Evolutionary conservation across 2,888 invertebrate species (phyloP), one percentile per base, ranked within the genome.

Genomic region (Stegophylla sp.): DNA sequence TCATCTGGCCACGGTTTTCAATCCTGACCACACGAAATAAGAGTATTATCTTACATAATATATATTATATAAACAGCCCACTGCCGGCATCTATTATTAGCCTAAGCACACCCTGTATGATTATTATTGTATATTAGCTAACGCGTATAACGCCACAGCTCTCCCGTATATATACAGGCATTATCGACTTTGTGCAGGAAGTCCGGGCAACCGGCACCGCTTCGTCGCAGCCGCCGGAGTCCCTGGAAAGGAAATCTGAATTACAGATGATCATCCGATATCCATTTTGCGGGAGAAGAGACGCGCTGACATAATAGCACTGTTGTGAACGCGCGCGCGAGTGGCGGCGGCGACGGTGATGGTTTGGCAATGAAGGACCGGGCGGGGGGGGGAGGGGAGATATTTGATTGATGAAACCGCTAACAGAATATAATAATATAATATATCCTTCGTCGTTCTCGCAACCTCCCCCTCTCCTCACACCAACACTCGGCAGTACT

Each of bases 241-340:
- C 3, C n/a, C 63, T 12, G 45, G 34, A 64, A 23, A 66, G 75
- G 23, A 41, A 77, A 77, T 77, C 69, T 69, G 77, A 77, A 77
- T 77, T 77, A 77, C 67, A 77, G 69, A 77, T 77, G 67, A 77
- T 77, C 77, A 59, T 77, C 59, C 67, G 77, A 77, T 77, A 77
- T 77, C 77, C 77, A 26, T 77, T 77, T 28, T 28, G 7, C n/a
- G 34, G 20, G 72, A 9, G 43, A 73, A 4, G 71, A 71, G 10
- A 76, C 26, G 43, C 23, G 66, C 67, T 48, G 67, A 77, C 77
- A 69, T 69, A 56, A 77, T 59, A 77, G 45, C 77, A 26, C 13
- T 53, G 67, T 43, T 66, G 64, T 67, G n/a, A n/a, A 12, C 17
- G 64, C 12, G 12, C 48, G n/a, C n/a, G n/a, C n/a, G n/a, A 2